phyloP scores from a whole-genome alignment of 2,113 vertebrate species.

The Coracopsis vasa region DNA sequence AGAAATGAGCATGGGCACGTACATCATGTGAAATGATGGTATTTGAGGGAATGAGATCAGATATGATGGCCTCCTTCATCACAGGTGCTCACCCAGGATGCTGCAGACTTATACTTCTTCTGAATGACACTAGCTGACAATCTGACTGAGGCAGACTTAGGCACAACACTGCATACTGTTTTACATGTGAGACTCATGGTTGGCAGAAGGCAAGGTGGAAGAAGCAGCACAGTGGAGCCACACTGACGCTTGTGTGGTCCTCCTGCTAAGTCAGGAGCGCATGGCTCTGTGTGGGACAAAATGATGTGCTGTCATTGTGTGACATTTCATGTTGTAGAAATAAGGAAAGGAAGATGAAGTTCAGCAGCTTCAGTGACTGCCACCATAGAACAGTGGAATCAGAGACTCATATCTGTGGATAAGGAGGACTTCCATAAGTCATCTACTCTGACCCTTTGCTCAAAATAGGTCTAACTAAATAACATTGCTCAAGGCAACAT shows the following conservation, averaged over 20 bases:
- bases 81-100: neutral
- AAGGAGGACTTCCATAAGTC: neutral
- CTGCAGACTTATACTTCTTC: neutral
- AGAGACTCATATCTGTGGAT: neutral
- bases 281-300: neutral
- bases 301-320: neutral
- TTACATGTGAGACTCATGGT: neutral
- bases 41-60: neutral
- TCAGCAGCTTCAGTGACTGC: neutral
- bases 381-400: neutral
- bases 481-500: neutral
- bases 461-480: neutral
- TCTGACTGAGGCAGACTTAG: neutral
- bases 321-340: neutral
- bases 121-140: neutral
- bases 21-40: neutral
- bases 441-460: neutral
- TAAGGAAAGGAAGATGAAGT: neutral
- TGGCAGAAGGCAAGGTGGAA: neutral
- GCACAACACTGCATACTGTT: neutral
- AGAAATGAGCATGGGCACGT: neutral
- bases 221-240: neutral
- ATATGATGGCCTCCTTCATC: neutral
- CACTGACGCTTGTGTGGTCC: neutral
- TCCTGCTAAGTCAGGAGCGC: neutral